Evolutionary conservation across 2,888 invertebrate species (phyloP), one percentile per base, ranked within the genome.

Genomic region (Ernsta delagoae): DNA sequence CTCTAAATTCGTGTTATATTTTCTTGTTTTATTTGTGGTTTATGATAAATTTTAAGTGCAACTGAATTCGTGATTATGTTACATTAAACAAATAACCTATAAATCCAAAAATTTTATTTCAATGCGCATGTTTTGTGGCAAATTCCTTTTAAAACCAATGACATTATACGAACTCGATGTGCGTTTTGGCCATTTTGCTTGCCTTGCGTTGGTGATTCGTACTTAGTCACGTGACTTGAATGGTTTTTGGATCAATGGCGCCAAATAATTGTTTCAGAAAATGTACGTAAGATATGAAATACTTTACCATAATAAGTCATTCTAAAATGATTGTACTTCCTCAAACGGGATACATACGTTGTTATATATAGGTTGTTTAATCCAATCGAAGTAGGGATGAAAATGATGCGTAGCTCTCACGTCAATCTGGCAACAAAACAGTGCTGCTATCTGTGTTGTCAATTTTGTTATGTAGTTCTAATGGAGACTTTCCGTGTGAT

Each of bases 361-460:
- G 75, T 74, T 72, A 70, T 78, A 80, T 5, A 36, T 77, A 82
- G 79, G 79, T 75, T 71, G 72, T 31, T 31, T 31, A 31, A 72
- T 70, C 68, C 62, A 73, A 74, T 74, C 75, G 73, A 75, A 76
- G 72, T 68, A 31, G 31, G 68, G 73, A 77, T 78, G 79, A 84
- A 86, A 86, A 83, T 83, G 87, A 89, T 89, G 88, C 90, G 88
- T 90, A 90, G 83, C 84, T 82, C 86, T 93, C 92, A 94, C 88
- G 94, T 94, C 94, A 92, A 88, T 89, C 90, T 90, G 89, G 91
- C 88, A 93, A 92, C 93, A 90, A 91, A 93, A 92, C 91, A 87
- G 94, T 95, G 94, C 94, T 95, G 96, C 96, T 96, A 95, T 95
- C 96, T 96, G 94, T 95, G 95, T 95, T 96, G 96, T 96, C 96